A percentile compares a stretch with the other conserved stretches of the same genome.
Evolutionary conservation across 2,113 vertebrate species (phyloP).

Genomic region (Nannospalax galili): DNA sequence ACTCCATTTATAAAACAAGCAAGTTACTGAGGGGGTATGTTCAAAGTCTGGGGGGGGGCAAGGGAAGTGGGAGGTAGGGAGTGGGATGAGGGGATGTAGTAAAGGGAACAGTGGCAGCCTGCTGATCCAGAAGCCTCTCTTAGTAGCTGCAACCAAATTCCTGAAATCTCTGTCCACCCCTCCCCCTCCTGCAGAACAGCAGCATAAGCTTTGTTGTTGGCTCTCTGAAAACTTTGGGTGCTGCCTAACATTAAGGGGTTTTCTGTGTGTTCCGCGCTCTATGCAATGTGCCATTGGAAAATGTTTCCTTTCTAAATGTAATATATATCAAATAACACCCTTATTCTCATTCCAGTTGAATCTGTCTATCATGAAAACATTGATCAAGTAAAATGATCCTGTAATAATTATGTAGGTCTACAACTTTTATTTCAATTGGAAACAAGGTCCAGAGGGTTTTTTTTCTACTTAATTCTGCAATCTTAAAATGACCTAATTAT

Average conservation of each 20-base stretch:
- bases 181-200: background rate
- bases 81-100: background rate
- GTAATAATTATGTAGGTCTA: background rate
- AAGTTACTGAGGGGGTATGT: conserved; percentile 74
- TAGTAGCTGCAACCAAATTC: conserved; percentile 38
- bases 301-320: conserved; percentile 18
- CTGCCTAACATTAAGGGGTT: background rate
- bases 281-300: background rate
- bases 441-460: background rate
- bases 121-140: conserved; percentile 69
- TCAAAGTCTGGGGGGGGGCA: conserved; percentile 63
- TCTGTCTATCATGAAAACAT: background rate
- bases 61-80: no score
- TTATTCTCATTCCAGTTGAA: background rate
- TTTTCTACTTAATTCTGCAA: conserved; percentile 1
- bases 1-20: conserved; percentile 64
- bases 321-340: background rate
- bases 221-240: conserved; percentile 12
- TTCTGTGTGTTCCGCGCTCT: background rate
- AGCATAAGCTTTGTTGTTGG: background rate
- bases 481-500: conserved; percentile 30
- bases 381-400: conserved; percentile 3
- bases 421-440: background rate
- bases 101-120: conserved; percentile 70
- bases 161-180: background rate